Conservation (phyloP, 2,797 vertebrate genomes). For the Chaetophractus vellerosus region DNA sequence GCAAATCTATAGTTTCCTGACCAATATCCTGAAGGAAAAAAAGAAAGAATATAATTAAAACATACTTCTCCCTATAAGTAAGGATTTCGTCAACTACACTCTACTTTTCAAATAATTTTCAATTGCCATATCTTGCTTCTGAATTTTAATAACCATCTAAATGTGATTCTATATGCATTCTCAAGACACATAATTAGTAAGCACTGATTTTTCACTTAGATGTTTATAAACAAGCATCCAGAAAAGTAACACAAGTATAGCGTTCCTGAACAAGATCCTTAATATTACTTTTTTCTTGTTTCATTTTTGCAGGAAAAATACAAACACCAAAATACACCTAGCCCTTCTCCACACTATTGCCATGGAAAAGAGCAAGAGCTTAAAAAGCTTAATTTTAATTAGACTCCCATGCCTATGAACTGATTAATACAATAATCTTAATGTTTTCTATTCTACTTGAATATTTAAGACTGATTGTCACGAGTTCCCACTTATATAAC, state of each 20-base stretch:
- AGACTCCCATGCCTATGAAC: background rate
- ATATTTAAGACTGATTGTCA: background rate
- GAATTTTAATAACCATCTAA: conserved; percentile 8
- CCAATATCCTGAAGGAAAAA: conserved; percentile 79
- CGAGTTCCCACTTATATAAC: background rate
- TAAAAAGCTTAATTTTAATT: background rate
- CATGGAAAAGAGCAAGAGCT: background rate
- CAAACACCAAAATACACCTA: background rate
- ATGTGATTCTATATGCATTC: background rate
- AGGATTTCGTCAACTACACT: background rate
- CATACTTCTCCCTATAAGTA: background rate
- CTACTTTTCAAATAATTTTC: conserved; percentile 11
- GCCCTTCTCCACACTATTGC: background rate
- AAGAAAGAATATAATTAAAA: background rate
- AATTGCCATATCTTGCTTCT: background rate
- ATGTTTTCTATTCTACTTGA: background rate
- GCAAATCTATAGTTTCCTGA: conserved; percentile 88
- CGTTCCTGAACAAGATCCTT: background rate
- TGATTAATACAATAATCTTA: background rate
- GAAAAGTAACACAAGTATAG: background rate
- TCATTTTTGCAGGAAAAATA: background rate
- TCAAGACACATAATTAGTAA: background rate
- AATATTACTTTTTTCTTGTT: background rate
- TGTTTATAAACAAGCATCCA: background rate
- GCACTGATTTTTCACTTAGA: background rate